These are phyloP conservation scores for Psophia crepitans DNA, from an alignment of 2,113 vertebrate genomes.

Conservation along the genomic window DNA sequence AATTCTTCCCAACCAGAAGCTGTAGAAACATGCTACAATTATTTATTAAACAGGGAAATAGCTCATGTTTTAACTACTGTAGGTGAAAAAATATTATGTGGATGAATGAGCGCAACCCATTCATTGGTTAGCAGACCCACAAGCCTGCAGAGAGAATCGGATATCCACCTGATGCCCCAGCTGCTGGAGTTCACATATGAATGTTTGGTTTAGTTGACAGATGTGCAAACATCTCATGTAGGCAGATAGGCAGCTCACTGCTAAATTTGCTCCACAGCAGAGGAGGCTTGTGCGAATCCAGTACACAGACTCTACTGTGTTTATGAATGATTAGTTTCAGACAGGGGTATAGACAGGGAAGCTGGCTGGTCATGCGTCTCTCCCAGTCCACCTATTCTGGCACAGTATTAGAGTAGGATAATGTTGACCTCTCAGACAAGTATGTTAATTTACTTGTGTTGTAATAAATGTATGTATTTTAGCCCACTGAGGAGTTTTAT, in stretches of 20 bases:
- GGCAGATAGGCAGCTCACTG: neutral
- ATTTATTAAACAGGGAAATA: neutral
- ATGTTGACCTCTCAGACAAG: neutral
- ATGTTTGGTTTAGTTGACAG: neutral
- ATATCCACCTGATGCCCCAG: neutral
- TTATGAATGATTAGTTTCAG: slow-evolving; percentile 12
- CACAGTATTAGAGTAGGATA: neutral
- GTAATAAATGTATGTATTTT: neutral
- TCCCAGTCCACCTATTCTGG: neutral
- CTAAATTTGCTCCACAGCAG: neutral
- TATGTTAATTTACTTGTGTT: neutral
- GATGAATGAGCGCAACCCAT: neutral
- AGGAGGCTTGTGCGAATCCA: neutral
- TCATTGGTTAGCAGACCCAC: neutral
- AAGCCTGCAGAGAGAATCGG: neutral
- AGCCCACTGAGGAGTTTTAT: neutral
- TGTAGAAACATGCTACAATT: neutral
- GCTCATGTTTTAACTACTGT: neutral
- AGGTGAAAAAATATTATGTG: neutral
- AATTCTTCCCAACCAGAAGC: neutral
- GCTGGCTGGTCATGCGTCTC: neutral
- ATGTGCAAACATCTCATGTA: neutral
- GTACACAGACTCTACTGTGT: neutral
- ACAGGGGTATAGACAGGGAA: neutral
- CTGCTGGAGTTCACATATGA: neutral